Evolutionary conservation across 2,797 vertebrate species (phyloP), one percentile per base, ranked within the genome.

Genomic region (Eleutherodactylus coqui): DNA sequence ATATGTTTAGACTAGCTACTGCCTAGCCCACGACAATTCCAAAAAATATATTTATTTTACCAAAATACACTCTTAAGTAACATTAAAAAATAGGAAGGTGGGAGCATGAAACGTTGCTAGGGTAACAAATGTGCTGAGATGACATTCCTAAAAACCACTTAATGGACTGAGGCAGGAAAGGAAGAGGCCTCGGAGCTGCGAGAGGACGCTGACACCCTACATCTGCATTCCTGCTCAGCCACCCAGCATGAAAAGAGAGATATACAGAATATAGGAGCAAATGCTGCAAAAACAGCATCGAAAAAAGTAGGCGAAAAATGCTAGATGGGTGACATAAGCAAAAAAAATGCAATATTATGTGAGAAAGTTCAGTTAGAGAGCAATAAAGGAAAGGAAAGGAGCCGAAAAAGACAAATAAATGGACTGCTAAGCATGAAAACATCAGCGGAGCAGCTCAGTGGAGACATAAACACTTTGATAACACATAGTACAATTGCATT

Each of bases 201-300:
- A 76, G 47, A 60, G 73, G 85, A 79, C 84, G 19, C 0, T 27
- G 86, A 81, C 0, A 86, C 85, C 88, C 92, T 91, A 94, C 86
- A 69, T 80, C 58, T 89, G 67, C 72, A 82, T 83, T 78, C 83
- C 84, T 67, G 72, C 41, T 45, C 49, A 82, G 90, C 86, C 86
- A 62, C 93, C 90, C 93, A 43, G 90, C 90, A 77, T 92, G 92
- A 90, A 93, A 89, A 64, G 92, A 92, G 58, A 93, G 90, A 87
- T 91, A 11, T n/a, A 79, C 32, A 53, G 17, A 49, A 29, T 14
- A 79, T 29, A 70, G 93, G 94, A 41, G n/a, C 69, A 29, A 45
- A 14, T 16, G 3, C 41, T 80, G 51, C 34, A 41, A 58, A 21
- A 32, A 70, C 34, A 38, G 41, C 17, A 32, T 27, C 32, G 49